Percentiles rank a stretch among this genome's conserved stretches.
Conservation (phyloP, 2,113 vertebrate genomes). For the Oreotrochilus melanogaster region DNA sequence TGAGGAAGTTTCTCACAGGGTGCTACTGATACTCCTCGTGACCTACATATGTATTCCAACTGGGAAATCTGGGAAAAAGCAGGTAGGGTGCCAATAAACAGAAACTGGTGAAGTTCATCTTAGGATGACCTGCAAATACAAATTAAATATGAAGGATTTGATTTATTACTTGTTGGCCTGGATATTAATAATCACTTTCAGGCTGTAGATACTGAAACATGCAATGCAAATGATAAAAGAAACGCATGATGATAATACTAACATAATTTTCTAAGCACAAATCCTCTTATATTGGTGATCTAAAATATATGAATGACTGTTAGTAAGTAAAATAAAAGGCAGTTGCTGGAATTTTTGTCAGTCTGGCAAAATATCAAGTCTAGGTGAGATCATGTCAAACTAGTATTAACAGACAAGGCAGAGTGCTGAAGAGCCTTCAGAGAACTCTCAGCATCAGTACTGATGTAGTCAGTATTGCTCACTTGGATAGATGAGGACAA, state of each 20-base stretch:
- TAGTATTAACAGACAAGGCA: not conserved
- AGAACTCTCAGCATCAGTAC: not conserved
- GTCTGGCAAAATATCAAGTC: not conserved
- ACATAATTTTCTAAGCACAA: not conserved
- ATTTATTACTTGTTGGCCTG: not conserved
- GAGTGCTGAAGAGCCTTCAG: not conserved
- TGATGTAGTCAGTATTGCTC: not conserved
- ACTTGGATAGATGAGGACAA: not conserved
- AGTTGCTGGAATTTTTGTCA: not conserved
- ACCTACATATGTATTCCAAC: not conserved
- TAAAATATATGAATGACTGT: not conserved
- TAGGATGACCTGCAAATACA: not conserved
- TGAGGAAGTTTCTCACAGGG: not conserved
- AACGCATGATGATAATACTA: not conserved
- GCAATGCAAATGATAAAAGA: not conserved
- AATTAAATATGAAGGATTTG: not conserved
- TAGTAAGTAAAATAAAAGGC: not conserved
- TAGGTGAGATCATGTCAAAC: not conserved
- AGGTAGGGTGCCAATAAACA: not conserved
- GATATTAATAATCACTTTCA: not conserved
- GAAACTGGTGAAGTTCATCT: not conserved
- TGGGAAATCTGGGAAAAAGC: not conserved
- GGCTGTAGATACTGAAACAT: not conserved
- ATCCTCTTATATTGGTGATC: not conserved
- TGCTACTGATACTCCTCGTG: not conserved